These are phyloP conservation scores for Exephanes ischioxanthus DNA, from an alignment of 2,888 invertebrate genomes.

Conservation along the genomic window DNA sequence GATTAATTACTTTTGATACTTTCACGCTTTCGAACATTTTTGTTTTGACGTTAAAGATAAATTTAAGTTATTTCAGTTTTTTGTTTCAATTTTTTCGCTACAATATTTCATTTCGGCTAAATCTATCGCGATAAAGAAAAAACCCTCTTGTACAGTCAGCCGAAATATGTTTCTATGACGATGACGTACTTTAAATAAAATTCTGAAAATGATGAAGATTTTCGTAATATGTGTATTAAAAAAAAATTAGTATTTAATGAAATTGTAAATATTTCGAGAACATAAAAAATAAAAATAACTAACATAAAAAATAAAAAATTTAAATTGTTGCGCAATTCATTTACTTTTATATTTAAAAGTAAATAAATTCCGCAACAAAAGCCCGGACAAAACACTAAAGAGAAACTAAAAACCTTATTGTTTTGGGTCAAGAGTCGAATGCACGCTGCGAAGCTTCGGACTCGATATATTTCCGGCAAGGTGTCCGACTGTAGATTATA, in stretches of 20 bases:
- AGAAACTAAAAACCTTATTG: not conserved
- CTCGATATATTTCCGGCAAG: not conserved
- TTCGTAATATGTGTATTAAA: not conserved
- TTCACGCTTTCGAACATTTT: not conserved
- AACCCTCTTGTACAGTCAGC: not conserved
- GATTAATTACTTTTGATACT: not conserved
- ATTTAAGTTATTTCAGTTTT: not conserved
- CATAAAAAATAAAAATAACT: not conserved
- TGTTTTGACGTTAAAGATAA: not conserved
- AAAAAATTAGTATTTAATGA: not conserved
- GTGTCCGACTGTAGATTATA: slow-evolving; percentile 8
- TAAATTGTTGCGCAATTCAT: too few relatives aligned
- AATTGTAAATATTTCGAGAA: too few relatives aligned
- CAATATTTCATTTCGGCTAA: not conserved
- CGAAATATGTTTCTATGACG: not conserved
- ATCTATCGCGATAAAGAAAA: too few relatives aligned
- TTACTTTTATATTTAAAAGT: not conserved
- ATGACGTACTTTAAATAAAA: not conserved
- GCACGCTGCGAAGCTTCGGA: not conserved
- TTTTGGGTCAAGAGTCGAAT: not conserved
- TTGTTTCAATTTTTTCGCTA: not conserved
- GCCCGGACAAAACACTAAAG: not conserved
- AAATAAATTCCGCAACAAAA: not conserved
- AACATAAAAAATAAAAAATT: too few relatives aligned
- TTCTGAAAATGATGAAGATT: not conserved